A percentile compares a stretch with the other conserved stretches of the same genome.
phyloP scores from a whole-genome alignment of 1,140 invertebrate genomes.

The Drosophila gunungcola region DNA sequence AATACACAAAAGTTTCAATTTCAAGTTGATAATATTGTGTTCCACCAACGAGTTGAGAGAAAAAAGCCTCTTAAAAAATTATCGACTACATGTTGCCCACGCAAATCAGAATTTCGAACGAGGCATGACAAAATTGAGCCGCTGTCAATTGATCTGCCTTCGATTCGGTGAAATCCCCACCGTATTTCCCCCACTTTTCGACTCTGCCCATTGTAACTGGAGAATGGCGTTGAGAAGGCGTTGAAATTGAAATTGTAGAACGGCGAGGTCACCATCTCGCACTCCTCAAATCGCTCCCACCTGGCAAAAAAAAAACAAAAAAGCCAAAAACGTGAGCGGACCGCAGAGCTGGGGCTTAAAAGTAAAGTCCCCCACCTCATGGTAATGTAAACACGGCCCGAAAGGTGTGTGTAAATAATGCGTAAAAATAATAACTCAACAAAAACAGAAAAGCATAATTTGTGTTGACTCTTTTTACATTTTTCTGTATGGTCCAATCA shows the following conservation, averaged over 20 bases:
- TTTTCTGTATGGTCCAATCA: conserved; percentile 51
- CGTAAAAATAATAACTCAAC: conserved; percentile 52
- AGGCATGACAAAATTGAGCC: conserved; percentile 52
- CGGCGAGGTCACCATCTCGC: conserved; percentile 35
- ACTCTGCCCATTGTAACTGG: conserved; percentile 30
- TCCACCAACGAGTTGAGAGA: conserved; percentile 9
- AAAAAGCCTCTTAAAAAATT: conserved; percentile 54
- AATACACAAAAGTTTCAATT: conserved; percentile 25
- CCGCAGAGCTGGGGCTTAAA: conserved; percentile 41
- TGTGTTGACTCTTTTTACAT: conserved; percentile 53
- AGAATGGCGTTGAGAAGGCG: conserved; percentile 35
- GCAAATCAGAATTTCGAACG: conserved; percentile 46
- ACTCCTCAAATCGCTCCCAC: conserved; percentile 1
- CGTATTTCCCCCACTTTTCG: conserved; percentile 2
- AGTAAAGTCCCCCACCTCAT: conserved; percentile 20
- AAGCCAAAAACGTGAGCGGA: conserved; percentile 37
- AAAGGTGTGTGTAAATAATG: conserved; percentile 55
- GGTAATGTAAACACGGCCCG: conserved; percentile 44
- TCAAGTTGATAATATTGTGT: conserved; percentile 40
- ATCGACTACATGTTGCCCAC: conserved; percentile 47
- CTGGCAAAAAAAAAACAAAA: conserved; percentile 14
- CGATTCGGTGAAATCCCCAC: conserved; percentile 30
- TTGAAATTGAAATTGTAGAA: conserved; percentile 53
- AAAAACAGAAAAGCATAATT: conserved; percentile 49
- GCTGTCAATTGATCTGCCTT: conserved; percentile 50